phyloP scores from a whole-genome alignment of 2,888 invertebrate genomes.

The Acleris sparsana region DNA sequence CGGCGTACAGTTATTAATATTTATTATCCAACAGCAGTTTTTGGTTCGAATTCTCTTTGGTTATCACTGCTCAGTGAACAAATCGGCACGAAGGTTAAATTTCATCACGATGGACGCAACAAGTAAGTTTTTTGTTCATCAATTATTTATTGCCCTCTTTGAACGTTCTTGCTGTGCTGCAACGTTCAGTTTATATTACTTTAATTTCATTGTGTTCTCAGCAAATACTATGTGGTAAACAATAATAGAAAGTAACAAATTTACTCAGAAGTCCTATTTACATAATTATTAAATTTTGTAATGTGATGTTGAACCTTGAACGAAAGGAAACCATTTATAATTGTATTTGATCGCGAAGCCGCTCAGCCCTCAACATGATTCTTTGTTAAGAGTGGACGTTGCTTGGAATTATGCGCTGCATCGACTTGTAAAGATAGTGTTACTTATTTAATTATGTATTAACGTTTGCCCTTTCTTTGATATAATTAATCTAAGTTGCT shows the following conservation, averaged over 20 bases:
- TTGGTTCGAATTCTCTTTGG: constrained; percentile 32
- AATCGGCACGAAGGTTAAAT: constrained; percentile 69
- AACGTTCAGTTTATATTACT: too few species aligned
- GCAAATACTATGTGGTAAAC: too few species aligned
- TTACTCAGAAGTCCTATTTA: too few species aligned
- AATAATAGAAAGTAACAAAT: too few species aligned
- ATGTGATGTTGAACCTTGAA: not conserved
- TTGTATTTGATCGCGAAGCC: too few species aligned
- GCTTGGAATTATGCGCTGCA: constrained; percentile 3
- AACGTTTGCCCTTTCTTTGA: not conserved
- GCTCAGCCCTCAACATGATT: not conserved
- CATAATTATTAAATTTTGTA: too few species aligned
- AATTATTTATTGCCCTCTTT: not conserved
- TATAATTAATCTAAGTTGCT: not conserved
- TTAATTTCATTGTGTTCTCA: too few species aligned
- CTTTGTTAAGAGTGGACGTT: constrained; percentile 12
- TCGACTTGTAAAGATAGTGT: not conserved
- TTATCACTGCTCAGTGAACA: constrained; percentile 50
- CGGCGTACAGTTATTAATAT: constrained; percentile 6
- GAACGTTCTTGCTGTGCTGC: too few species aligned
- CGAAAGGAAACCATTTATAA: not conserved
- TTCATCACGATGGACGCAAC: constrained; percentile 79
- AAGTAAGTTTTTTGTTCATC: constrained; percentile 62
- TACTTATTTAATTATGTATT: not conserved
- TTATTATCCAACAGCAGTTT: constrained; percentile 28